Evolutionary conservation across 2,113 vertebrate genomes (phyloP).

Genomic region (Eptesicus fuscus): DNA sequence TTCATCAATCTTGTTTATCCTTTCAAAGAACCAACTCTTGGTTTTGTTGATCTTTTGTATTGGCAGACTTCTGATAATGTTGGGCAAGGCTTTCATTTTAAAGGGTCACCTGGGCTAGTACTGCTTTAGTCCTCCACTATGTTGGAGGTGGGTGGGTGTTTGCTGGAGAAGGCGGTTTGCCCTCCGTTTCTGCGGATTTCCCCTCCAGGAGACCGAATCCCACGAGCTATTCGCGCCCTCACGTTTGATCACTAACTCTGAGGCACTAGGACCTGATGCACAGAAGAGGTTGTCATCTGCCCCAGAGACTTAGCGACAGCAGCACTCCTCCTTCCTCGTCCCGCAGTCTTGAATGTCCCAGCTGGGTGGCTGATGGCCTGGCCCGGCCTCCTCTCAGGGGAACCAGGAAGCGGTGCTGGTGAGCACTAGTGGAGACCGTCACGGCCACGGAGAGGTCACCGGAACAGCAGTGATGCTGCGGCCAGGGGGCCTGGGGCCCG

Average conservation of each 20-base stretch:
- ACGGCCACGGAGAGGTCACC: background rate
- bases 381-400: fast-evolving
- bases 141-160: background rate
- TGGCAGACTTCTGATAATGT: background rate
- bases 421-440: background rate
- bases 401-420: background rate
- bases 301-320: no score
- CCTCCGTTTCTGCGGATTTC: background rate
- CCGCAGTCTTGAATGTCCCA: background rate
- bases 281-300: background rate
- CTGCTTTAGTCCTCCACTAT: background rate
- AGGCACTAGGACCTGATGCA: background rate
- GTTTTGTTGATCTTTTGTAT: no score
- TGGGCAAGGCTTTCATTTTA: background rate
- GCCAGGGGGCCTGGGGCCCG: background rate
- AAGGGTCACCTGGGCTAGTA: background rate
- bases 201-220: background rate
- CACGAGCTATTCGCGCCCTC: background rate
- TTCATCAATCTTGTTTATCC: no score
- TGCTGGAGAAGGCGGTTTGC: background rate
- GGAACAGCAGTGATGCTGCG: fast-evolving
- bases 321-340: background rate
- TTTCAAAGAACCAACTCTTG: no score
- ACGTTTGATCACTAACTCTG: background rate
- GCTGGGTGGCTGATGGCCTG: background rate